phyloP scores from a whole-genome alignment of 2,888 invertebrate species.

The Linnaemya vulpina region DNA sequence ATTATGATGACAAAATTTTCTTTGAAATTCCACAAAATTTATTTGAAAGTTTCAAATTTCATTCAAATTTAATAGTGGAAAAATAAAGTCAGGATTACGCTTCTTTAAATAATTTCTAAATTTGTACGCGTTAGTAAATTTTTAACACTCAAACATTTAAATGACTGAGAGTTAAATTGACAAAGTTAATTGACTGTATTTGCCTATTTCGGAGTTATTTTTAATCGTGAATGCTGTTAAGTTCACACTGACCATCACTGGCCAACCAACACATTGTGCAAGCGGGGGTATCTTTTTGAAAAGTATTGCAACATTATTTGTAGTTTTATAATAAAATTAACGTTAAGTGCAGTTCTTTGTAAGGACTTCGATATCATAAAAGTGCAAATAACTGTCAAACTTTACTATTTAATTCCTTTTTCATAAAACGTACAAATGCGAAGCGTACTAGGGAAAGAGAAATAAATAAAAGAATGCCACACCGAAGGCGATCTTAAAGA shows the following conservation, averaged over 20 bases:
- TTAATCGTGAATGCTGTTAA: no score
- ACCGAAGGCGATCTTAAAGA: slow-evolving; percentile 68
- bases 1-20: no score
- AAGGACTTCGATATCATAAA: slow-evolving; percentile 71
- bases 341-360: slow-evolving; percentile 72
- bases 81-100: no score
- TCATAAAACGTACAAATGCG: slow-evolving; percentile 8
- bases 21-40: no score
- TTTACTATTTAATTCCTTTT: slow-evolving; percentile 69
- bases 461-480: slow-evolving; percentile 62
- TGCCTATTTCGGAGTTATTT: no score
- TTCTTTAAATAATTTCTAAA: no score
- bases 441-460: slow-evolving; percentile 2
- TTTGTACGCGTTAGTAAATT: no score
- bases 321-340: slow-evolving; percentile 71
- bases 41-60: no score
- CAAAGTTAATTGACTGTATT: no score
- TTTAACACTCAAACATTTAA: no score
- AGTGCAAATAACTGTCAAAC: slow-evolving; percentile 72
- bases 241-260: not conserved
- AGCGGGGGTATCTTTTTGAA: slow-evolving; percentile 7
- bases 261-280: not conserved
- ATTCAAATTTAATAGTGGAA: no score
- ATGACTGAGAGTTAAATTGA: no score
- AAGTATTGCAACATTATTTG: slow-evolving; percentile 57